Conservation (phyloP, 2,888 invertebrate species). For the Dermolepida albohirtum region DNA sequence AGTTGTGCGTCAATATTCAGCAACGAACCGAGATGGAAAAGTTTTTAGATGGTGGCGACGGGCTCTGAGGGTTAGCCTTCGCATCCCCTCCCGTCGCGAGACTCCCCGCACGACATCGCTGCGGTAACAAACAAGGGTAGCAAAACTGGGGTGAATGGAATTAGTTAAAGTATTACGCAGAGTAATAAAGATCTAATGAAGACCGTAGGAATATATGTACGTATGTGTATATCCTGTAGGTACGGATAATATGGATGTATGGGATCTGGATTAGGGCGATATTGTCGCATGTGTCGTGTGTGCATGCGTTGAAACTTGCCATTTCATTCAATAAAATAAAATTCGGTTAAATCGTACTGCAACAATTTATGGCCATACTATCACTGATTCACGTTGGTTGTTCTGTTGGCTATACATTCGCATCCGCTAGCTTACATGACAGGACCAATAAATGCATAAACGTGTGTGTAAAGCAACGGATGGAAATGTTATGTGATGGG, state of each 20-base stretch:
- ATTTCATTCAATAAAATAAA: slow-evolving; percentile 24
- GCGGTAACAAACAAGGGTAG: slow-evolving; percentile 37
- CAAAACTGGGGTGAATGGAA: slow-evolving; percentile 38
- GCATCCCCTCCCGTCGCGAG: background rate
- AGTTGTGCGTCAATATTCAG: slow-evolving; percentile 7
- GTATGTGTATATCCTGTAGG: background rate
- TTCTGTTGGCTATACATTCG: too few relatives aligned
- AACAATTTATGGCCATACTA: slow-evolving; percentile 9
- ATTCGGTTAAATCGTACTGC: slow-evolving; percentile 18
- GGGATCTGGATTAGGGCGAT: too few relatives aligned
- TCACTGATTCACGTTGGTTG: too few relatives aligned
- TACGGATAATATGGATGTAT: too few relatives aligned
- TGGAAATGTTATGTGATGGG: too few relatives aligned
- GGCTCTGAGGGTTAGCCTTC: slow-evolving; percentile 13
- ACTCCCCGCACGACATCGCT: slow-evolving; percentile 4
- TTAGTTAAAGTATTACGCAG: slow-evolving; percentile 36
- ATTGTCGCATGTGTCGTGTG: too few relatives aligned
- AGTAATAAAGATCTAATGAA: slow-evolving; percentile 40
- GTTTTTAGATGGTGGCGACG: slow-evolving; percentile 15
- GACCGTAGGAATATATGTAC: slow-evolving; percentile 28
- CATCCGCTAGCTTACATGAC: too few relatives aligned
- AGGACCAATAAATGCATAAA: too few relatives aligned
- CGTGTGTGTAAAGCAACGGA: too few relatives aligned
- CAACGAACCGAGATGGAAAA: slow-evolving; percentile 22
- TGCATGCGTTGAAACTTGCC: background rate